Base-by-base conservation (phyloP, 2,113 vertebrate genomes). In the Rattus rattus region DNA sequence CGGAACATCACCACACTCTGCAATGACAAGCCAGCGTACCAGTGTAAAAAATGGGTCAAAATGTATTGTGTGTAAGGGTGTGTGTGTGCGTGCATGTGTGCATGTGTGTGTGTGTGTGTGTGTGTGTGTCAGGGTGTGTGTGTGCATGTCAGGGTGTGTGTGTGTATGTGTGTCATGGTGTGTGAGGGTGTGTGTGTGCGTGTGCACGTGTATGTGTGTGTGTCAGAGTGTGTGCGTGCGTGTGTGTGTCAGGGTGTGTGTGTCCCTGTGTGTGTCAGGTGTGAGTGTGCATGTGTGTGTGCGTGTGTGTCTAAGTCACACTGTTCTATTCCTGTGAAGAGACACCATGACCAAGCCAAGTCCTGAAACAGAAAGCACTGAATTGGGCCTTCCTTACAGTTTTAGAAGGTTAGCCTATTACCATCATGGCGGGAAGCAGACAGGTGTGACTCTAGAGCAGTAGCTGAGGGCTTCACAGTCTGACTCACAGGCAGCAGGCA, bases 1-100 rank as follows among this genome's bases (percentile, higher is more conserved):
- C 95, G 87, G 93, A 98, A 98, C 96, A 97, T 89, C 83, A 98
- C 97, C 90, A 97, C 86, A 94, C 91, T 88, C 97, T 98, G 95
- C 94, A 96, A 97, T 39, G 61, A 97, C 49, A 98, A 95, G 80
- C 14, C n/a, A 36, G 59, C 10, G 11, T 52, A 33, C 86, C 88
- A 61, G 79, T 30, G 7, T 90, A 92, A 96, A 70, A 81, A 59
- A n/a, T 11, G 52, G n/a, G n/a, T n/a, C n/a, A 81, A 13, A 12
- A 59, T 59, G 19, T 56, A 13, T 56, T 30, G 43, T 54, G 52
- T 54, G 5, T 54, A 43, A 43, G 43, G 43, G 43, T 43, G n/a
- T 43, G 43, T 43, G 43, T 43, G 43, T 43, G 43, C 3, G 43
- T 43, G 43, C 3, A 3, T 43, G 43, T 43, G 43, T 43, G 43